phyloP scores from a whole-genome alignment of 2,113 vertebrate genomes.

The Xerus inauris region DNA sequence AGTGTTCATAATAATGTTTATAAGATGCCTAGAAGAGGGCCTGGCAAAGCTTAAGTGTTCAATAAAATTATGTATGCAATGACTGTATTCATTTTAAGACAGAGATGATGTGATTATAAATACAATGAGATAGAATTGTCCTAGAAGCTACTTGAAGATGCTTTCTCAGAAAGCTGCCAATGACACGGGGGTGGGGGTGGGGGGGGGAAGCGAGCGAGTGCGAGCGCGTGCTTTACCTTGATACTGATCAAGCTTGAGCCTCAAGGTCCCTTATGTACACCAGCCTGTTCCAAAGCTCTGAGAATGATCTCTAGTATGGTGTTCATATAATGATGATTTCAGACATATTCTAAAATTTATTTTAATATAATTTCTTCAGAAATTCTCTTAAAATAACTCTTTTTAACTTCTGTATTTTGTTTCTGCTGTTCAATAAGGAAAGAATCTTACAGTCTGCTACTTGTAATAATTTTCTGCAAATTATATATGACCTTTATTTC shows the following conservation, averaged over 20 bases:
- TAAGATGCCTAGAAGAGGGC: neutral
- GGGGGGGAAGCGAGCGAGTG: too few species aligned
- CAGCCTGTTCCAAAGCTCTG: neutral
- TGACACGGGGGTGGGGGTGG: too few species aligned
- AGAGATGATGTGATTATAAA: neutral
- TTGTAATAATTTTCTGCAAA: constrained; percentile 15
- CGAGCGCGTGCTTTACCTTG: neutral
- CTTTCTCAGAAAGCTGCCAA: neutral
- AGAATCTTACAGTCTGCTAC: neutral
- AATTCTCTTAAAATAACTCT: neutral
- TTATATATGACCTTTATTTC: neutral
- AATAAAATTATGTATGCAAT: neutral
- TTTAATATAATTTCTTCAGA: neutral
- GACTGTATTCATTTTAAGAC: constrained; percentile 4
- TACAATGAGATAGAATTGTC: neutral
- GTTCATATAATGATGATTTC: neutral
- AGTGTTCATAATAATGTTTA: neutral
- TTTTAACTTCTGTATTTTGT: constrained; percentile 33
- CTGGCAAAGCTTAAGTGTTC: neutral
- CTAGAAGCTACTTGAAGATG: neutral
- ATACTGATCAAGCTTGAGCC: neutral
- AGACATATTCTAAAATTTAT: neutral
- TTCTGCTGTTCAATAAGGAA: neutral
- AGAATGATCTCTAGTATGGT: neutral
- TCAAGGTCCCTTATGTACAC: neutral